Base-by-base conservation (phyloP, 1,140 invertebrate species). In the Monomorium pharaonis region DNA sequence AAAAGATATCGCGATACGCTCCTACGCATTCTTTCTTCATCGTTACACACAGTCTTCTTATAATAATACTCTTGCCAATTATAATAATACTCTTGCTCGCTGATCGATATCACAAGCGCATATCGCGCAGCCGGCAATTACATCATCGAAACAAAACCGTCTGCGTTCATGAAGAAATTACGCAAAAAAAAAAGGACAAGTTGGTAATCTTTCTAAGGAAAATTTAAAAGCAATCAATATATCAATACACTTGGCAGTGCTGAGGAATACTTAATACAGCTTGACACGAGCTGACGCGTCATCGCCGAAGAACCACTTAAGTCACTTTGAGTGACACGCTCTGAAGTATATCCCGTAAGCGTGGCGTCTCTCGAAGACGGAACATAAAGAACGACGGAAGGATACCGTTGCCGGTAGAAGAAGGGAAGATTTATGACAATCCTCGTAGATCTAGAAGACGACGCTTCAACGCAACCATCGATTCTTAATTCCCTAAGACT, bases 191-290 rank as follows among this genome's bases (percentile, higher is more conserved):
- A 14, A 5, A 18, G 14, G 16, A 18, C 21, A 78, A 78, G n/a
- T n/a, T 1, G n/a, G 30, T 3, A 74, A 56, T 24, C 30, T 30
- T 77, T 42, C 24, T 47, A 49, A 6, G 3, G 24, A 2, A 18
- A 30, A 63, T 42, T 63, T 24, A 75, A 30, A 47, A 67, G 12
- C 6, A 3, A 56, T 70, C 30, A n/a, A 14, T 30, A 81, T 44
- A n/a, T n/a, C n/a, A n/a, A n/a, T n/a, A 67, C 18, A 30, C 16
- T 70, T 81, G 77, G 77, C 77, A 70, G 77, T 81, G 24, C 44
- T 70, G 33, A 14, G 47, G n/a, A 70, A 54, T 14, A 63, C 30
- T 37, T 67, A 18, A n/a, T 60, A 30, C 16, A 30, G 14, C 5
- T 33, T 65, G 14, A 49, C 27, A 47, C 24, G 24, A 37, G 16